Evolutionary conservation across 2,797 vertebrate species (phyloP).

Genomic region (Crypturellus tataupa): DNA sequence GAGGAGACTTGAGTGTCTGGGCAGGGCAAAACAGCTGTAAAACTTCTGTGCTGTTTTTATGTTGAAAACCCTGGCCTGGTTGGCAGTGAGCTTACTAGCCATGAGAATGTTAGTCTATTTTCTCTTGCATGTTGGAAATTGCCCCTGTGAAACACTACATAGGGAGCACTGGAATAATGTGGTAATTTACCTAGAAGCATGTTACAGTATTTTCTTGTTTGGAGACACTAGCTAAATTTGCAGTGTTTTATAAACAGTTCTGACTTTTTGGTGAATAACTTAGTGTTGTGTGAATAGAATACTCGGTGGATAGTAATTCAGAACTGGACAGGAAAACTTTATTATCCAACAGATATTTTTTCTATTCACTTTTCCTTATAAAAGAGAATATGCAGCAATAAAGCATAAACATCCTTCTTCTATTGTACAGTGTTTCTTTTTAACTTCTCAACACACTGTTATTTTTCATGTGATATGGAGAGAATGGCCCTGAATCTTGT

Average conservation of each 20-base stretch:
- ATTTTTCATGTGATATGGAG: not conserved
- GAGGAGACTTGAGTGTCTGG: not conserved
- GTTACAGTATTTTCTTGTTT: not conserved
- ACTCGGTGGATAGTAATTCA: not conserved
- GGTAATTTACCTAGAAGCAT: not conserved
- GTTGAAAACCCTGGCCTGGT: not conserved
- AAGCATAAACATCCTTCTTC: not conserved
- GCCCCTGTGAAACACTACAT: not conserved
- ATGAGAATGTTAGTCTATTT: not conserved
- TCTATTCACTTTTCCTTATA: not conserved
- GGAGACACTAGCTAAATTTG: not conserved
- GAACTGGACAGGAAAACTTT: not conserved
- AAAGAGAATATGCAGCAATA: not conserved
- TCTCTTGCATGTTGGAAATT: not conserved
- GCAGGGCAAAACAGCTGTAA: slow-evolving; percentile 6
- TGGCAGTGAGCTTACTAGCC: not conserved
- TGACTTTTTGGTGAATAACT: not conserved
- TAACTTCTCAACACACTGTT: not conserved
- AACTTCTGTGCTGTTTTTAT: slow-evolving; percentile 31
- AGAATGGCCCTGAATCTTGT: not conserved
- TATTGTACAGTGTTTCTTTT: not conserved
- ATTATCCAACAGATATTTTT: not conserved
- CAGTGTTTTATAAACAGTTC: not conserved
- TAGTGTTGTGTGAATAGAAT: not conserved
- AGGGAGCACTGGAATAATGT: not conserved